Evolutionary conservation across 2,113 vertebrate species (phyloP), one percentile per base, ranked within the genome.

Genomic region (Myiagra hebetior): DNA sequence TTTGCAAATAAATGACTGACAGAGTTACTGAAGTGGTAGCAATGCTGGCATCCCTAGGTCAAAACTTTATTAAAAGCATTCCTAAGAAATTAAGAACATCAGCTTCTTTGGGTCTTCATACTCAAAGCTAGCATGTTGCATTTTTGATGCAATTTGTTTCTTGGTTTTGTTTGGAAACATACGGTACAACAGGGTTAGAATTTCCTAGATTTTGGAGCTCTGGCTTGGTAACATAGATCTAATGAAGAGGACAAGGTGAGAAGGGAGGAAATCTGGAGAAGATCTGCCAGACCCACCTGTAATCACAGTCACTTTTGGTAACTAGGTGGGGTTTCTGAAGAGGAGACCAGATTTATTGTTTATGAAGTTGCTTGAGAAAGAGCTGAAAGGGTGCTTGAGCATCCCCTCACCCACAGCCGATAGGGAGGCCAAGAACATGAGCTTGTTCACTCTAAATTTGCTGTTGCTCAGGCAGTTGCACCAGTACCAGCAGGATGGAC

Each of bases 61-160:
- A 92, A 81, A 95, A 75, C 55, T 77, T 89, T 44, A 91, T 89
- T 95, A 91, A 87, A 93, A 84, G 33, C 86, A 92, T 95, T 95
- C 93, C 74, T 84, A 37, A 89, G 89, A 91, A 76, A 72, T 83
- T 60, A 90, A 75, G 80, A 83, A 15, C 13, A 62, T 62, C 31
- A 52, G 24, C 44, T 89, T 74, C 68, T 60, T 86, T 93, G 52
- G 21, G 31, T 67, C 64, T 81, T 9, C 22, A 13, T 44, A 68
- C 30, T 73, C 37, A 42, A 73, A 83, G 52, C 33, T 46, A 65
- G 46, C 44, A 55, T 19, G 59, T 65, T 33, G 42, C 33, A 46
- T 77, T 93, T 95, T 84, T 84, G 15, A 64, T 95, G 72, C 50
- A 23, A 0, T 84, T 80, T 72, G 55, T 81, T 85, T 50, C 33